These are phyloP conservation scores for Reticulitermes speratus DNA, from an alignment of 1,140 invertebrate genomes.

Conservation along the genomic window DNA sequence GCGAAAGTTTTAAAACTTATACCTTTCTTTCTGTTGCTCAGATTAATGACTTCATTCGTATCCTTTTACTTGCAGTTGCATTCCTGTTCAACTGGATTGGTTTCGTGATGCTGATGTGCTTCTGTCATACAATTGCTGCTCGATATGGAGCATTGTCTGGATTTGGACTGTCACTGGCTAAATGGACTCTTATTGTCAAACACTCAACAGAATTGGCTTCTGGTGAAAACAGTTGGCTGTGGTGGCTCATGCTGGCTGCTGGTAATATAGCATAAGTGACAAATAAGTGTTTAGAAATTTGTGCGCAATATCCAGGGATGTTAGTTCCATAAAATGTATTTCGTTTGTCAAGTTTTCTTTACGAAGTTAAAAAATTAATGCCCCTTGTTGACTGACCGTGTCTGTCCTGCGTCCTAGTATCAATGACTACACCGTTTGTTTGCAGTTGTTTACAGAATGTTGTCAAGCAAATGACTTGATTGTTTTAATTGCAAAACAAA, in stretches of 20 bases:
- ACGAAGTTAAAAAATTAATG: too few relatives aligned
- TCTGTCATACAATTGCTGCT: constrained; percentile 90
- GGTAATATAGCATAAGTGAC: constrained; percentile 54
- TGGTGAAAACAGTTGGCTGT: constrained; percentile 83
- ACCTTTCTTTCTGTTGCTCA: too few relatives aligned
- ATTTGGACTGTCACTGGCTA: constrained; percentile 87
- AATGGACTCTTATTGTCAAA: constrained; percentile 93
- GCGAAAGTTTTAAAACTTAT: too few relatives aligned
- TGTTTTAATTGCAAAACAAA: too few relatives aligned
- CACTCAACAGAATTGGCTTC: constrained; percentile 82
- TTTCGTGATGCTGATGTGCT: constrained; percentile 86
- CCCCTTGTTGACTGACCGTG: too few relatives aligned
- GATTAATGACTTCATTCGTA: not conserved
- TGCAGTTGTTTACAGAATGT: too few relatives aligned
- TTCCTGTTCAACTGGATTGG: constrained; percentile 96
- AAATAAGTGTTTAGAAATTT: constrained; percentile 4
- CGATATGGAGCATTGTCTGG: constrained; percentile 89
- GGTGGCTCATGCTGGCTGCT: constrained; percentile 88
- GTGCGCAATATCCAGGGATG: not conserved
- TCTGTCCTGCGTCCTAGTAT: too few relatives aligned
- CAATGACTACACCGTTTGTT: too few relatives aligned
- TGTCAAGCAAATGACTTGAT: too few relatives aligned
- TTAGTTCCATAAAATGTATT: too few relatives aligned
- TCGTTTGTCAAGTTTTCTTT: too few relatives aligned
- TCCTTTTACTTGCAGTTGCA: constrained; percentile 59